Evolutionary conservation across 2,113 vertebrate genomes (phyloP).

Genomic region (Leiothrix lutea): DNA sequence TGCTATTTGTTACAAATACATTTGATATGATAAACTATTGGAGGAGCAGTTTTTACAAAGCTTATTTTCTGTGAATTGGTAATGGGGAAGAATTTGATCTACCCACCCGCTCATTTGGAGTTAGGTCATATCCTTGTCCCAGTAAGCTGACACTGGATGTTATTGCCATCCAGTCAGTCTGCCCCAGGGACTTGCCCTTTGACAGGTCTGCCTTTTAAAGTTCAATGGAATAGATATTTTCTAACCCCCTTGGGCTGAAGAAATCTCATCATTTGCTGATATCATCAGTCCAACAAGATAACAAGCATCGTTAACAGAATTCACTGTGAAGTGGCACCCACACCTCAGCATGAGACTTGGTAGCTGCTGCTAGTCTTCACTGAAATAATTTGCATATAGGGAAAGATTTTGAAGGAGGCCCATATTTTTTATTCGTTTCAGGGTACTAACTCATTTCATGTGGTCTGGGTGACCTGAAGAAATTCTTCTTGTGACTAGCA

Average conservation of each 20-base stretch:
- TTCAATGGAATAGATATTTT: slow-evolving; percentile 55
- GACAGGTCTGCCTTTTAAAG: slow-evolving; percentile 38
- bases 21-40: background rate
- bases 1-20: background rate
- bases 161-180: slow-evolving; percentile 29
- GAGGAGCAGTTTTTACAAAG: background rate
- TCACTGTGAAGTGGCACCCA: background rate
- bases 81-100: slow-evolving; percentile 29
- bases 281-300: slow-evolving; percentile 37
- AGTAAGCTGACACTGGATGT: slow-evolving; percentile 37
- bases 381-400: background rate
- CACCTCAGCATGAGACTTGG: background rate
- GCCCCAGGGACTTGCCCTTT: slow-evolving; percentile 35
- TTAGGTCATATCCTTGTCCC: slow-evolving; percentile 41
- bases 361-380: background rate
- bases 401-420: background rate
- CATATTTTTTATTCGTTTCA: background rate
- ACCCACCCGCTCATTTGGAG: slow-evolving; percentile 18
- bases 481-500: slow-evolving; percentile 2
- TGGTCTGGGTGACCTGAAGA: background rate
- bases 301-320: background rate
- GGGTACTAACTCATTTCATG: background rate
- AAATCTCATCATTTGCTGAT: slow-evolving; percentile 51
- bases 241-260: background rate
- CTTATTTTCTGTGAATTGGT: slow-evolving; percentile 13